Percentiles rank a stretch among this genome's conserved stretches.
Conservation (phyloP, 2,888 invertebrate genomes). For the Scaptomyza polygonia region DNA sequence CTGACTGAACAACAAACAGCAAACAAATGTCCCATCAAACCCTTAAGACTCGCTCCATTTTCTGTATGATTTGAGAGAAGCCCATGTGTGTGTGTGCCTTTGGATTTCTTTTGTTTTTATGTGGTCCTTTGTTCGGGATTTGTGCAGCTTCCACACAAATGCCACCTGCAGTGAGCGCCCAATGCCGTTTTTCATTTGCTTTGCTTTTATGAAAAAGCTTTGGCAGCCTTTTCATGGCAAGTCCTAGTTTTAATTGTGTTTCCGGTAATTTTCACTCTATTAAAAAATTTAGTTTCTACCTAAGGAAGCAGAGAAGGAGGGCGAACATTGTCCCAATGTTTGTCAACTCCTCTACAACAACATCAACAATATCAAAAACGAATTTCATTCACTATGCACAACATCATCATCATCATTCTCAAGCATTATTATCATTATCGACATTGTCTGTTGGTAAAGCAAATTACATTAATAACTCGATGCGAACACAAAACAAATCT, state of each 20-base stretch:
- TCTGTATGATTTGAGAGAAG: constrained; percentile 61
- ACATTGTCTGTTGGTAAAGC: constrained; percentile 53
- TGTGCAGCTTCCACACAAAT: background rate
- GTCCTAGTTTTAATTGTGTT: constrained; percentile 72
- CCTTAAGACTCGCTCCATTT: constrained; percentile 37
- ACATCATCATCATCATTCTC: constrained; percentile 19
- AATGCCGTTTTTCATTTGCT: constrained; percentile 30
- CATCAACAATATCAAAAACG: constrained; percentile 12
- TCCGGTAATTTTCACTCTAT: constrained; percentile 78
- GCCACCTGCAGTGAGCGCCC: constrained; percentile 24
- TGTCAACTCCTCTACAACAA: constrained; percentile 33
- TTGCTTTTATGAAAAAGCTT: constrained; percentile 34
- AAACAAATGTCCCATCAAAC: constrained; percentile 17
- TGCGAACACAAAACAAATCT: constrained; percentile 53
- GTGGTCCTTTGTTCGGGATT: constrained; percentile 25
- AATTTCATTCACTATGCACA: constrained; percentile 8
- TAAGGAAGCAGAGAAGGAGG: no score
- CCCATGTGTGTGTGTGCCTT: constrained; percentile 10
- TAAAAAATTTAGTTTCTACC: constrained; percentile 66
- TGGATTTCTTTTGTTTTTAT: constrained; percentile 54
- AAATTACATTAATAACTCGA: constrained; percentile 78
- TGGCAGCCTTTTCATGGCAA: constrained; percentile 26
- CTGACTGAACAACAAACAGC: background rate
- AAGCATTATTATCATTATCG: constrained; percentile 16
- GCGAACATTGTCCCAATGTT: no score